Conservation (phyloP, 2,113 vertebrate genomes). For the Dicerorhinus sumatrensis region DNA sequence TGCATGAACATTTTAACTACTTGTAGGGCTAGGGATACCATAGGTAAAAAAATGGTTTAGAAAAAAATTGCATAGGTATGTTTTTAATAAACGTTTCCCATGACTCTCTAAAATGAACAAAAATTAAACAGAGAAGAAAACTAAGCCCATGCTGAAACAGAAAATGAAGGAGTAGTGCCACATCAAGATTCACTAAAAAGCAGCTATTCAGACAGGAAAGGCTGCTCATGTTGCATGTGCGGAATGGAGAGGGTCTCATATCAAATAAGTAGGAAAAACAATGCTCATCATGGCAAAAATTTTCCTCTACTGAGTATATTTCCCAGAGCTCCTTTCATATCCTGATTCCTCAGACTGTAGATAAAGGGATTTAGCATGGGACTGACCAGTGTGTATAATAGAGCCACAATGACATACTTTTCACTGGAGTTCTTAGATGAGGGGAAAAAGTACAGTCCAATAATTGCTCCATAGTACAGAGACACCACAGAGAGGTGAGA, state of each 20-base stretch:
- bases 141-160: background rate
- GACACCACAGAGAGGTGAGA: constrained; percentile 72
- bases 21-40: background rate
- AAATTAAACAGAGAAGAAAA: background rate
- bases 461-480: constrained; percentile 65
- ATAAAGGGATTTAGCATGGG: constrained; percentile 78
- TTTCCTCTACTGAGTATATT: background rate
- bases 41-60: too few relatives aligned
- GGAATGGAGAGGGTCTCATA: background rate
- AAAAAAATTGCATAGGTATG: too few relatives aligned
- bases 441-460: constrained; percentile 64
- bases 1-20: background rate
- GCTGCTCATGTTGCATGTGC: background rate
- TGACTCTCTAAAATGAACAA: too few relatives aligned
- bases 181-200: background rate
- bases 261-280: background rate
- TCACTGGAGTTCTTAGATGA: background rate
- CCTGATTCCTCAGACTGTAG: constrained; percentile 69
- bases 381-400: constrained; percentile 65
- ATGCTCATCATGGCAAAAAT: background rate
- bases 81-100: too few relatives aligned
- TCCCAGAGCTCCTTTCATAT: constrained; percentile 66
- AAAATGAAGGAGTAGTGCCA: background rate
- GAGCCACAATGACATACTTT: constrained; percentile 64
- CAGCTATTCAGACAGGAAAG: background rate